Percentiles rank a stretch among this genome's conserved stretches.
These are phyloP conservation scores for Eriocheir sinensis DNA, from an alignment of 1,140 invertebrate genomes.

Conservation along the genomic window DNA sequence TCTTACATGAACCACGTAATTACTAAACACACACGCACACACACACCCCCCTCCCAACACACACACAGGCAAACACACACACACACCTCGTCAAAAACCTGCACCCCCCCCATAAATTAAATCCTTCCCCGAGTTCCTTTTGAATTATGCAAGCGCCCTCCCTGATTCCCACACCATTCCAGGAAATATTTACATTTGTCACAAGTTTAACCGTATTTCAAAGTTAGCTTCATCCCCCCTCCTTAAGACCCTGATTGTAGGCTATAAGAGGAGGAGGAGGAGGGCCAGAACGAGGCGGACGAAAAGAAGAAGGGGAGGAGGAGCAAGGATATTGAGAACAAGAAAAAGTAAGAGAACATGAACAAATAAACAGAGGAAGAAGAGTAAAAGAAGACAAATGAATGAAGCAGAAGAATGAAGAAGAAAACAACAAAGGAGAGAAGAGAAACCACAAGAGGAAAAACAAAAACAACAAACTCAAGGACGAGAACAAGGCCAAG, in stretches of 20 bases:
- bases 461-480: no score
- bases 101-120: not conserved
- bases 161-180: not conserved
- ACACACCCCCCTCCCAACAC: slow-evolving; percentile 22
- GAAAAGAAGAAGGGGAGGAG: not conserved
- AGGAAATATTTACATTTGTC: not conserved
- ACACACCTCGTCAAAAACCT: not conserved
- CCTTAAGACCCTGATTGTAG: no score
- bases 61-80: not conserved
- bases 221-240: not conserved
- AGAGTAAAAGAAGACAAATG: no score
- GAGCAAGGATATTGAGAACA: not conserved
- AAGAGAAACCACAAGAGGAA: no score
- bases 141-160: not conserved
- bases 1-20: no score
- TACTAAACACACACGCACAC: not conserved
- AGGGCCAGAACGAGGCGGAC: no score
- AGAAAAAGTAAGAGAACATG: no score
- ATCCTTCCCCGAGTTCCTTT: not conserved
- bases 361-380: not conserved
- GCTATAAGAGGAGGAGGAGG: not conserved
- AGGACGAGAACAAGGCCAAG: no score
- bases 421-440: not conserved
- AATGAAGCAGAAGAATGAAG: not conserved
- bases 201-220: not conserved